phyloP scores from a whole-genome alignment of 2,113 vertebrate species.

The Grammomys dolichurus region DNA sequence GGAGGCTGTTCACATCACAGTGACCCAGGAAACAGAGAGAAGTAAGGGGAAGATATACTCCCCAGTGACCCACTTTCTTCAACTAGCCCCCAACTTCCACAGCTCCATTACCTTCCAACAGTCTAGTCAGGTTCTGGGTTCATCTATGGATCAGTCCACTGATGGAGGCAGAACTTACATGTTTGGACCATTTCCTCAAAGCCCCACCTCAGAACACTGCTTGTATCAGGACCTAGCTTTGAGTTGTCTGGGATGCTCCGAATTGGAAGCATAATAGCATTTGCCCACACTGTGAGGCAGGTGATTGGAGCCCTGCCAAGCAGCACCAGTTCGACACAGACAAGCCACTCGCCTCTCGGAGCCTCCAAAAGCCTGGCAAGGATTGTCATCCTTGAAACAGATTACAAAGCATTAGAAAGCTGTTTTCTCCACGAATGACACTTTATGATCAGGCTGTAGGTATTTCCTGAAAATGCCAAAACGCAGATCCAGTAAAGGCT shows the following conservation, averaged over 20 bases:
- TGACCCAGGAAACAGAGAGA: not conserved
- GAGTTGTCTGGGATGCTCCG: not conserved
- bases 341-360: rapidly evolving
- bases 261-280: not conserved
- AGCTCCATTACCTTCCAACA: not conserved
- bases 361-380: not conserved
- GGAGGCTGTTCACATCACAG: not conserved
- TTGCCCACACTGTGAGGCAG: not conserved
- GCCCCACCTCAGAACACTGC: not conserved
- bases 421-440: not conserved
- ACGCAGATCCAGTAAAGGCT: not conserved
- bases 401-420: not conserved
- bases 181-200: not conserved
- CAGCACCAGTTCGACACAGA: not conserved
- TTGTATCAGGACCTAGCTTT: not conserved
- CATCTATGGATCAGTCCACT: no score
- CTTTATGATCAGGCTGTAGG: no score
- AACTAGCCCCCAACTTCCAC: not conserved
- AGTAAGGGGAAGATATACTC: not conserved
- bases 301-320: not conserved
- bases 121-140: no score
- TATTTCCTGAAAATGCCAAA: not conserved
- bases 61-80: not conserved
- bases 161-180: not conserved
- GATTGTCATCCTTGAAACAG: not conserved